These are phyloP conservation scores for Drosophila sturtevanti DNA, from an alignment of 1,140 invertebrate species.

Conservation along the genomic window DNA sequence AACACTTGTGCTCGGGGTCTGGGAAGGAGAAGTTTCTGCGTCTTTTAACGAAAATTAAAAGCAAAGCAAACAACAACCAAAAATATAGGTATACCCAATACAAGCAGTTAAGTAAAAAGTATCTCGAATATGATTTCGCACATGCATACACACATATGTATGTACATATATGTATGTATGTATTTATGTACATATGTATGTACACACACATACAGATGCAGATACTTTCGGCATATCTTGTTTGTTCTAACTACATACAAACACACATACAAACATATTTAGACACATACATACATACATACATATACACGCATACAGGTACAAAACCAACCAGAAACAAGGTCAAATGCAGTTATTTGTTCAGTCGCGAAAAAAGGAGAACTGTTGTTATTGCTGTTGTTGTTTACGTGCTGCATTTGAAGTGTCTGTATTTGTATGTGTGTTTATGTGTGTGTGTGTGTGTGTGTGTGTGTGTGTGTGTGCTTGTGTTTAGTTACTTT, in stretches of 20 bases:
- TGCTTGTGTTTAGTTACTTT: constrained; percentile 67
- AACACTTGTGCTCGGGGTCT: constrained; percentile 51
- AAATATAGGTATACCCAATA: constrained; percentile 40
- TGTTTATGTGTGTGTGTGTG: constrained; percentile 41
- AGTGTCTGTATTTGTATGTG: constrained; percentile 40
- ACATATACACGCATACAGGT: constrained; percentile 44
- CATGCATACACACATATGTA: constrained; percentile 13
- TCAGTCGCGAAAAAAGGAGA: constrained; percentile 35
- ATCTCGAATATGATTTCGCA: no score
- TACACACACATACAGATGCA: constrained; percentile 31
- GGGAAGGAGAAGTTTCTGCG: constrained; percentile 24
- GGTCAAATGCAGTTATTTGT: constrained; percentile 82
- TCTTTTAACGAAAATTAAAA: constrained; percentile 54
- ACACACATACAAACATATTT: not conserved
- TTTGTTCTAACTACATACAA: constrained; percentile 62
- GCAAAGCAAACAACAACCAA: constrained; percentile 72
- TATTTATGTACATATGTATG: not conserved
- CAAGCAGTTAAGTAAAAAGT: no score
- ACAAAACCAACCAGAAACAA: constrained; percentile 59
- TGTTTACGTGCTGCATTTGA: constrained; percentile 14
- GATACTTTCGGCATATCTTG: constrained; percentile 56
- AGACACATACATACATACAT: no score
- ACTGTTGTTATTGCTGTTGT: not conserved
- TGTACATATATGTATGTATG: not conserved
- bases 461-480: constrained; percentile 41